Evolutionary conservation across 2,113 vertebrate species (phyloP).

Genomic region (Menidia beryllina): DNA sequence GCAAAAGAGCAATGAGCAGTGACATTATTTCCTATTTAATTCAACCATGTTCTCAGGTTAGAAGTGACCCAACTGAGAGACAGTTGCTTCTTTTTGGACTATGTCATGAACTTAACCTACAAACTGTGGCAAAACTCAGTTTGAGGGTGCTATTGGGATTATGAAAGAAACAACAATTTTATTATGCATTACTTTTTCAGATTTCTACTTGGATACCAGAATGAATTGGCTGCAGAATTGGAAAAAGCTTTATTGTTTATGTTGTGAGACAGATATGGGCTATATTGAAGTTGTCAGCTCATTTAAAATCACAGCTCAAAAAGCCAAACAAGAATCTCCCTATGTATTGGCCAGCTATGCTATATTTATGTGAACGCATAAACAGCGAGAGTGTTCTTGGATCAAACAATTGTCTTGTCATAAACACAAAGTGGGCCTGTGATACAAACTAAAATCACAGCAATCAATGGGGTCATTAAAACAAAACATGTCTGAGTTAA

Average conservation of each 20-base stretch:
- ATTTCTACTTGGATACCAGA: conserved; percentile 10
- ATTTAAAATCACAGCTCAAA: conserved; percentile 34
- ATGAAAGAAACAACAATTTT: neutral
- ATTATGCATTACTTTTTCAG: conserved; percentile 31
- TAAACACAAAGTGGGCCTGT: conserved; percentile 33
- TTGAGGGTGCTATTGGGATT: neutral
- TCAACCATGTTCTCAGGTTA: too few relatives aligned
- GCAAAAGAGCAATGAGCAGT: conserved; percentile 1
- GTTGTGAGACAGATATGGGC: conserved; percentile 9
- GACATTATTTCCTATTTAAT: neutral
- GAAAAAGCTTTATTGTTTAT: conserved; percentile 27
- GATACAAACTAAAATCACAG: conserved; percentile 29
- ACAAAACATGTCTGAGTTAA: conserved; percentile 53
- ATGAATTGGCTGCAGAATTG: neutral
- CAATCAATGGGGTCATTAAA: conserved; percentile 38
- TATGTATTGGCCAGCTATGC: conserved; percentile 32
- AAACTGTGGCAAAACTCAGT: neutral
- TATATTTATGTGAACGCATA: conserved; percentile 49
- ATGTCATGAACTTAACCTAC: conserved; percentile 15
- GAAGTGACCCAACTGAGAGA: too few relatives aligned
- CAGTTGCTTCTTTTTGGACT: neutral
- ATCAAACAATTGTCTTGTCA: conserved; percentile 22
- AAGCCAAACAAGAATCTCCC: conserved; percentile 25
- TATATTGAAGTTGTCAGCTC: conserved; percentile 28
- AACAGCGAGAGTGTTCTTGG: conserved; percentile 42